These are phyloP conservation scores for Cnemophilus loriae DNA, from an alignment of 2,113 vertebrate genomes.

Conservation along the genomic window DNA sequence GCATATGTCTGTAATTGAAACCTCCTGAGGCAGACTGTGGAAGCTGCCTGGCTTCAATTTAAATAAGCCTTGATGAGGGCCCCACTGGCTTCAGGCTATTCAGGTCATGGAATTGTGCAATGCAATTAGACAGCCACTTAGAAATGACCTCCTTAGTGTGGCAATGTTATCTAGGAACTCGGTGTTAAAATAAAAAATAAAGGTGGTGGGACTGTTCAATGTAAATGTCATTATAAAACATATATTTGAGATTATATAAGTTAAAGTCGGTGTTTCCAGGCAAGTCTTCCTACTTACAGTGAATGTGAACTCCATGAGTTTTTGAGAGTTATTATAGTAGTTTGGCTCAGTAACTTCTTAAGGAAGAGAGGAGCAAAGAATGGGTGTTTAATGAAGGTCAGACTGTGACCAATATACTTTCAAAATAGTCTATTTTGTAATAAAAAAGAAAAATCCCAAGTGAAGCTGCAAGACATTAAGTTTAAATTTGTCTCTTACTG, in stretches of 20 bases:
- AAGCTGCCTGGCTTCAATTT: not conserved
- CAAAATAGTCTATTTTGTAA: not conserved
- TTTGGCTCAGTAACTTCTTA: not conserved
- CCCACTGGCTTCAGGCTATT: not conserved
- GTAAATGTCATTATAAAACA: not conserved
- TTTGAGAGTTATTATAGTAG: not conserved
- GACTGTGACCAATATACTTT: not conserved
- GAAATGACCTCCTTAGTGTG: not conserved
- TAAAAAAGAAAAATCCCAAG: not conserved
- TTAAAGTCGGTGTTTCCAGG: not conserved
- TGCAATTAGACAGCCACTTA: conserved; percentile 33
- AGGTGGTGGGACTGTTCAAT: not conserved
- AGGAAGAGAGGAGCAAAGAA: not conserved
- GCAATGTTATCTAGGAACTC: not conserved
- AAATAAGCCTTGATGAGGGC: not conserved
- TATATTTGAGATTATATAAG: not conserved
- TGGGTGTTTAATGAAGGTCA: not conserved
- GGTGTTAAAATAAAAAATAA: not conserved
- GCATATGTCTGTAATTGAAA: not conserved
- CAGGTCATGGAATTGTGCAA: not conserved
- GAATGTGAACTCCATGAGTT: not conserved
- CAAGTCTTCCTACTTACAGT: not conserved
- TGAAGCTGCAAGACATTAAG: not conserved
- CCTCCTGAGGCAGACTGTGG: not conserved
- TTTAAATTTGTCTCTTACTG: not conserved